Evolutionary conservation across 2,888 invertebrate species (phyloP).

Genomic region (Standfussiana lucernea): DNA sequence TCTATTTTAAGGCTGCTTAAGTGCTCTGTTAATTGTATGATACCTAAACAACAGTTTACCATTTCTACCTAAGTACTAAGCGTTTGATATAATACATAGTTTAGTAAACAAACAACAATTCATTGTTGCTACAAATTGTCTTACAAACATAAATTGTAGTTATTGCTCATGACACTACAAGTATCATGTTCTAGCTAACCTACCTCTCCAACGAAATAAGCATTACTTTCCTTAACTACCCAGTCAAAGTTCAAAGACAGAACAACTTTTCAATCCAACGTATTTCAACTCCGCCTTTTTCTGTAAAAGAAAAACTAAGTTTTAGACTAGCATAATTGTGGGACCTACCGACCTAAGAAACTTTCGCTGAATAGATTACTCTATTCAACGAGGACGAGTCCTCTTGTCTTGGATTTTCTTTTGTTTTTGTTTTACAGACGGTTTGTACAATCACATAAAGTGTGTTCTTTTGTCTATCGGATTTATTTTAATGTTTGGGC

Average conservation of each 20-base stretch:
- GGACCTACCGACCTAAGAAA: slow-evolving; percentile 50
- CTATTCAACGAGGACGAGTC: slow-evolving; percentile 33
- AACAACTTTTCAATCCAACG: slow-evolving; percentile 44
- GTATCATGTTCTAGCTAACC: background rate
- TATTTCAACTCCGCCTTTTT: slow-evolving; percentile 26
- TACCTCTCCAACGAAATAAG: slow-evolving; percentile 7
- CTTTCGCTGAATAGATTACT: slow-evolving; percentile 48
- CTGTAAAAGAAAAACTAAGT: slow-evolving; percentile 42
- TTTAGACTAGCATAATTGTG: slow-evolving; percentile 44
- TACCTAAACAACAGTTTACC: background rate
- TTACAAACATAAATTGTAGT: background rate
- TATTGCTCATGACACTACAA: background rate
- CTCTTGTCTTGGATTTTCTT: slow-evolving; percentile 40
- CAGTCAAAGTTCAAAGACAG: slow-evolving; percentile 37
- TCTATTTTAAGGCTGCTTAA: background rate
- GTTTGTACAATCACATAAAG: slow-evolving; percentile 5
- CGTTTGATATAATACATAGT: background rate
- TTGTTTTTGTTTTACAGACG: slow-evolving; percentile 31
- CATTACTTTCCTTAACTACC: background rate
- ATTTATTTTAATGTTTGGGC: slow-evolving; percentile 15
- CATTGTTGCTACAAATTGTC: background rate
- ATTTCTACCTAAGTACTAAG: background rate
- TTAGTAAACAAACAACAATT: background rate
- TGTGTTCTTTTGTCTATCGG: slow-evolving; percentile 13
- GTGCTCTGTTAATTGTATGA: background rate